phyloP scores from a whole-genome alignment of 2,888 invertebrate species.

The Poecilus cupreus region DNA sequence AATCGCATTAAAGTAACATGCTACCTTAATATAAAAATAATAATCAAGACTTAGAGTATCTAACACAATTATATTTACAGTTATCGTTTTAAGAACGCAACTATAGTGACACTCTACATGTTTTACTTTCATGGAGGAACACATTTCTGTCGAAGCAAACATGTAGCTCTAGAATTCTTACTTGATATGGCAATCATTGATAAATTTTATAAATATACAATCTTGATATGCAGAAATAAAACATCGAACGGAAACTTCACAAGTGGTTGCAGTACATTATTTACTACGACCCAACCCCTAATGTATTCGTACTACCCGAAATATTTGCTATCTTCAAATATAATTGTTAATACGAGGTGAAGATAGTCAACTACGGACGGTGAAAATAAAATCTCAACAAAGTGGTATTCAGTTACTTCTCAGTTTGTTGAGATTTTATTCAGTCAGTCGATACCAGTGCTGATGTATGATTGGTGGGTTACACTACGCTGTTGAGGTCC shows the following conservation, averaged over 20 bases:
- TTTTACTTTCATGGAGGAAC: slow-evolving; percentile 45
- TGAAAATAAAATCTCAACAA: no score
- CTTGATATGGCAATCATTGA: slow-evolving; percentile 56
- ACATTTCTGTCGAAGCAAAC: slow-evolving; percentile 46
- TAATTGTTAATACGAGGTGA: no score
- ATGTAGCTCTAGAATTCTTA: slow-evolving; percentile 40
- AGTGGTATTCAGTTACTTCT: no score
- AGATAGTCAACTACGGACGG: no score
- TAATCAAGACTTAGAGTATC: slow-evolving; percentile 34
- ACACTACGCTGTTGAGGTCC: no score
- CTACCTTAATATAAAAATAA: slow-evolving; percentile 51
- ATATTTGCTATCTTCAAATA: no score
- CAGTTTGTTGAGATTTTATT: no score
- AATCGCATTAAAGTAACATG: slow-evolving; percentile 43
- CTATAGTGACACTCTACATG: slow-evolving; percentile 32
- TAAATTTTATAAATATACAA: slow-evolving; percentile 53
- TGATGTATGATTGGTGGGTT: no score
- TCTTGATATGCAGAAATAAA: slow-evolving; percentile 52
- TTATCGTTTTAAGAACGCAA: slow-evolving; percentile 22
- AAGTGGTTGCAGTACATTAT: neutral
- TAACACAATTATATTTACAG: slow-evolving; percentile 47
- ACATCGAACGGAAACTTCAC: slow-evolving; percentile 11
- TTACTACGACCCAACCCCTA: no score
- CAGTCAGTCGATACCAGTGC: no score
- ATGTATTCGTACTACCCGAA: no score